phyloP scores from a whole-genome alignment of 2,888 invertebrate genomes.

The Eurytoma adleriae region DNA sequence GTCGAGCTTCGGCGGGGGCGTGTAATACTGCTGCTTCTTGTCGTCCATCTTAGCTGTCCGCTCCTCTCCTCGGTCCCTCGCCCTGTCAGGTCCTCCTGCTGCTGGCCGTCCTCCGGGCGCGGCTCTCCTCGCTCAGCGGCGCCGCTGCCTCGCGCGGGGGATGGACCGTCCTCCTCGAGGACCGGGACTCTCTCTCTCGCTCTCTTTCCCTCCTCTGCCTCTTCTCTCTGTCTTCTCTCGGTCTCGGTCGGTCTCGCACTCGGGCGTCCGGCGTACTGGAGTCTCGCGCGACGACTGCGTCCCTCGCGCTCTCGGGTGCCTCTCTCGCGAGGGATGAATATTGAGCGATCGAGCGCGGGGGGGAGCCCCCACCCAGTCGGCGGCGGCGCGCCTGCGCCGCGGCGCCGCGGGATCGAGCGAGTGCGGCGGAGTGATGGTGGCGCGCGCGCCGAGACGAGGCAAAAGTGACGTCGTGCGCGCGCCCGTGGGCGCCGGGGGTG shows the following conservation, averaged over 20 bases:
- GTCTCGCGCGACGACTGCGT: conserved; percentile 42
- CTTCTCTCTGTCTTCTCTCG: conserved; percentile 17
- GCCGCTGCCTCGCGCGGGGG: no score
- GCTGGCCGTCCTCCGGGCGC: background rate
- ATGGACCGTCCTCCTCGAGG: background rate
- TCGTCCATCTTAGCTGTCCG: conserved; percentile 81
- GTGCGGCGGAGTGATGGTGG: no score
- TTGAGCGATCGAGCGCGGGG: conserved; percentile 68
- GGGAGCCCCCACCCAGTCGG: conserved; percentile 46
- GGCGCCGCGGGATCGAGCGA: background rate
- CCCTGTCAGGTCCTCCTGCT: background rate
- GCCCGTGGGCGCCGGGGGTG: background rate
- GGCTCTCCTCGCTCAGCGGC: background rate
- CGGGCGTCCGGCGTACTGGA: background rate
- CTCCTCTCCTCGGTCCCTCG: background rate
- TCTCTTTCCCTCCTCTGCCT: conserved; percentile 16
- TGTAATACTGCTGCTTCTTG: conserved; percentile 89
- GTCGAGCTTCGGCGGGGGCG: conserved; percentile 85
- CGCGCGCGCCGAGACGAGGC: no score
- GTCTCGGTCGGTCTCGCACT: conserved; percentile 33
- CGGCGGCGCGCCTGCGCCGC: conserved; percentile 33
- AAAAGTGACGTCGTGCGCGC: background rate
- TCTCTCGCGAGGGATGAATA: conserved; percentile 73
- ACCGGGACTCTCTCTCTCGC: conserved; percentile 34
- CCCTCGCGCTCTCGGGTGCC: background rate